Conservation (phyloP, 1,140 invertebrate genomes). For the Oreohelix idahoensis region DNA sequence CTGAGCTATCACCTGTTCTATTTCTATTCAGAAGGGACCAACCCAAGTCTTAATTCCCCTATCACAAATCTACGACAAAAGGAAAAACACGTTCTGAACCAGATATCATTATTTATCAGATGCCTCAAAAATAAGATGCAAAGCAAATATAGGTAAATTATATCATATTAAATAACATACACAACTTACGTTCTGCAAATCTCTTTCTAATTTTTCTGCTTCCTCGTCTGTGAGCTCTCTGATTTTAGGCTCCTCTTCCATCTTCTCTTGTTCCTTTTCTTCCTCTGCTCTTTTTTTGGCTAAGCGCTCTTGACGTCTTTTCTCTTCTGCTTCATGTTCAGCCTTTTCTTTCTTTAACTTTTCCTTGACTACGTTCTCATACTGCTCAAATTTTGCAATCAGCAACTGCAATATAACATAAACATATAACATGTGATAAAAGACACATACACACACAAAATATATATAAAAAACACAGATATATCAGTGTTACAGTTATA, state of each 20-base stretch:
- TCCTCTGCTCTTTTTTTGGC: slow-evolving; percentile 56
- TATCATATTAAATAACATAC: not conserved
- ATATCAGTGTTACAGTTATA: too few species aligned
- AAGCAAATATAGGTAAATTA: too few species aligned
- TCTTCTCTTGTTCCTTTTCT: slow-evolving; percentile 58
- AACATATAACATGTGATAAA: not conserved
- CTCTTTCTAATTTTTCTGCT: slow-evolving; percentile 86
- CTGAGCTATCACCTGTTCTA: too few species aligned
- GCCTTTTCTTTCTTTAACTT: slow-evolving; percentile 71
- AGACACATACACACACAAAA: too few species aligned
- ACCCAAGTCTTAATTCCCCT: too few species aligned
- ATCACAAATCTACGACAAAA: too few species aligned
- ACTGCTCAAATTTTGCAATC: slow-evolving; percentile 85
- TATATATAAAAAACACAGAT: too few species aligned
- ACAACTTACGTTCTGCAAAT: slow-evolving; percentile 78
- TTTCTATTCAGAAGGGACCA: too few species aligned
- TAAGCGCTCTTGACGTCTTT: slow-evolving; percentile 73
- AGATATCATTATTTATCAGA: too few species aligned
- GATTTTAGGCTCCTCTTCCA: slow-evolving; percentile 81
- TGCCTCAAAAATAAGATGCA: too few species aligned
- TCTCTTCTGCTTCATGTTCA: slow-evolving; percentile 74
- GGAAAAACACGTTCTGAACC: too few species aligned
- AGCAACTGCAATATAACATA: slow-evolving; percentile 77
- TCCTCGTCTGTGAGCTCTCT: slow-evolving; percentile 94
- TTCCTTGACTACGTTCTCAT: slow-evolving; percentile 81